Percentiles rank a stretch among this genome's conserved stretches.
These are phyloP conservation scores for Drosophila sturtevanti DNA, from an alignment of 1,140 invertebrate genomes.

Conservation along the genomic window DNA sequence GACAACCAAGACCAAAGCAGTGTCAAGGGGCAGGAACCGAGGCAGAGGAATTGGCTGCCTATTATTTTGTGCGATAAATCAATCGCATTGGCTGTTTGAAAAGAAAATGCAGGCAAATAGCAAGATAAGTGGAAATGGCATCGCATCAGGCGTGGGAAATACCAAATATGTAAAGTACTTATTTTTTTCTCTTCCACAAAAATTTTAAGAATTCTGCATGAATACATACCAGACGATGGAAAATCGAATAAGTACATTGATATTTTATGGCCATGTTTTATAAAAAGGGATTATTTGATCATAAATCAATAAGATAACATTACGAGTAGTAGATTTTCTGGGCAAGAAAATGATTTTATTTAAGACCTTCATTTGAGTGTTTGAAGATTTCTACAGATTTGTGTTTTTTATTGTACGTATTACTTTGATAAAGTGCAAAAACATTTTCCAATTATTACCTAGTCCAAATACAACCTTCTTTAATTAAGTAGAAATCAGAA, in stretches of 20 bases:
- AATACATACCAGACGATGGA: not conserved
- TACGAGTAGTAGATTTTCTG: no score
- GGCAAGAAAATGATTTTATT: no score
- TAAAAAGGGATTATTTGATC: not conserved
- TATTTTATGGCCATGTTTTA: not conserved
- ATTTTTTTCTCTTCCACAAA: constrained; percentile 41
- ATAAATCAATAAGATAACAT: not conserved
- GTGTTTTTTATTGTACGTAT: no score
- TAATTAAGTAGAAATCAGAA: no score
- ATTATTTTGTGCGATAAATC: constrained; percentile 72
- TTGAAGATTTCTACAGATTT: no score
- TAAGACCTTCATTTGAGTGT: no score
- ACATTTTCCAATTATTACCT: no score
- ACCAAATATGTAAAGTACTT: constrained; percentile 26
- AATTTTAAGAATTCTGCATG: not conserved
- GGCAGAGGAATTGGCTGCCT: constrained; percentile 61
- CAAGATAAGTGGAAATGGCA: constrained; percentile 58
- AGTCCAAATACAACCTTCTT: not conserved
- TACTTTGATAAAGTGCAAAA: no score
- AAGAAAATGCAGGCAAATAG: constrained; percentile 53
- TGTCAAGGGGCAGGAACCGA: constrained; percentile 13
- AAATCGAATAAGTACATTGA: not conserved
- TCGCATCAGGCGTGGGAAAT: constrained; percentile 57
- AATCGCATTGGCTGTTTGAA: constrained; percentile 50
- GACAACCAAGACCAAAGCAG: not conserved